Base-by-base conservation (phyloP, 2,888 invertebrate genomes). In the Sipha maydis region DNA sequence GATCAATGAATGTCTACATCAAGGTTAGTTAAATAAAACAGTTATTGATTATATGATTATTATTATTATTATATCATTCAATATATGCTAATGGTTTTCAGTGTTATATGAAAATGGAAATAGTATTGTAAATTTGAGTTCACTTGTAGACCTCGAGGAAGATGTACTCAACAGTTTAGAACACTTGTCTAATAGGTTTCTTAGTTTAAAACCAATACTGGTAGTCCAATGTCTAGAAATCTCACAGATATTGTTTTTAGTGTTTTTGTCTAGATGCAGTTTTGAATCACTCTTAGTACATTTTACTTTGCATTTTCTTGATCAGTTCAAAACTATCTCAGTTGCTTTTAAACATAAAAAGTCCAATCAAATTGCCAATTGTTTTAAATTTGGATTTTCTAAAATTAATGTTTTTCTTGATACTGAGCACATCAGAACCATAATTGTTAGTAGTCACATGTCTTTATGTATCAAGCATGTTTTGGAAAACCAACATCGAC, bases 191-290 rank as follows among this genome's bases (percentile, higher is more conserved):
- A 75, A 67, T n/a, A 61, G 38, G 41, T 88, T 88, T 69, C 56
- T 88, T 8, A 14, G 61, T 31, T 80, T 88, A 28, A 71, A 88
- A 41, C 80, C 86, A 80, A 73, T 82, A 73, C 1, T 88, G 28
- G 80, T 88, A 28, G 80, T 88, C 11, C 80, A 88, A 67, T 88
- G 86, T 75, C 31, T 88, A n/a, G 86, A 88, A 88, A 80, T 88
- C 2, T 80, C 86, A 56, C 86, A 88, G 56, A 48, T 80, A 75
- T 41, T 88, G 41, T 3, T 61, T 3, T 31, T 80, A 61, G 61
- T 88, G 9, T 88, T 80, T 88, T 80, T 88, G 31, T 80, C 73
- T 31, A 41, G n/a, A n/a, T 61, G 28, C 9, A 61, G 73, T 56
- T 75, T 80, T 38, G 17, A 31, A 25, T 77, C 85, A 77, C 61